Evolutionary conservation across 2,797 vertebrate species (phyloP), one percentile per base, ranked within the genome.

Genomic region (Geotrypetes seraphini): DNA sequence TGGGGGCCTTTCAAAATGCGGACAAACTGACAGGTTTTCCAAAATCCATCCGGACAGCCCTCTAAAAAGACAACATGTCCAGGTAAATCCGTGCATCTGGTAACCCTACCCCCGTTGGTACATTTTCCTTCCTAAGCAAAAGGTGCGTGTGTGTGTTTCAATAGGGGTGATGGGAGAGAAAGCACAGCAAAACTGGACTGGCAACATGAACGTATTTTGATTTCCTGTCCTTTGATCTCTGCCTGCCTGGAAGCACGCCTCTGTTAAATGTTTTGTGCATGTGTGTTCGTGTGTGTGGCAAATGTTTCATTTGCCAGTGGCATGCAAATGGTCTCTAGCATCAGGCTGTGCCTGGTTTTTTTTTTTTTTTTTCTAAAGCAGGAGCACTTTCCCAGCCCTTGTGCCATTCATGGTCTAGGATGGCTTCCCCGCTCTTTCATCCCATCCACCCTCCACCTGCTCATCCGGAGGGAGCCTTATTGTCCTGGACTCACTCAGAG

Each of bases 401-500:
- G 7, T 12, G 20, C 17, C 32, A 25, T 29, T 29, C 27, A 29
- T n/a, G n/a, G n/a, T 4, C 16, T 16, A 3, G 7, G n/a, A n/a
- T n/a, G n/a, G n/a, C n/a, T n/a, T n/a, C n/a, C n/a, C 12, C n/a
- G 25, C 27, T 16, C 8, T 16, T 24, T 20, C 34, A 23, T 34
- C 25, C 29, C 39, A 42, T 25, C 10, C 35, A 15, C 42, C 42
- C 42, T 38, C 43, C 43, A 46, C 36, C 41, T 44, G 41, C 44
- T 32, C 43, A 34, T 21, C 36, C 10, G 25, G n/a, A n/a, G n/a
- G n/a, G n/a, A n/a, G n/a, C n/a, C n/a, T 29, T 28, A 46, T 46
- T 34, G 19, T 31, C 16, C 43, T 43, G 46, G 39, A 36, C 36
- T 46, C 43, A 38, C 46, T 46, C 43, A 33, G 43, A 46, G 36